Percentiles rank a stretch among this genome's conserved stretches.
Conservation (phyloP, 2,113 vertebrate species). For the Rostratula benghalensis region DNA sequence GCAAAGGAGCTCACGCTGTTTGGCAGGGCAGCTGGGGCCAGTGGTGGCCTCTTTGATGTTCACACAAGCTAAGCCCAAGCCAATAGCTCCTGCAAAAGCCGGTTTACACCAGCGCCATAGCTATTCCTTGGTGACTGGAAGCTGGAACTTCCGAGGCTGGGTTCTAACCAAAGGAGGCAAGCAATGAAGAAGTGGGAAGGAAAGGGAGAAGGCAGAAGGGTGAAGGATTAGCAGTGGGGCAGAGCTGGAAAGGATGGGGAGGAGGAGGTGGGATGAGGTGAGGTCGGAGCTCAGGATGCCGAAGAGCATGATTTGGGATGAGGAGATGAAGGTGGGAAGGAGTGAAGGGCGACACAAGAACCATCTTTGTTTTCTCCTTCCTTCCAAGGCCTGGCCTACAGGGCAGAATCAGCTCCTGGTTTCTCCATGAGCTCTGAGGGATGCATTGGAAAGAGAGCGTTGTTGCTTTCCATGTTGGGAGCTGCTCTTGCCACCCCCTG, state of each 20-base stretch:
- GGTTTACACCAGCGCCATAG: background rate
- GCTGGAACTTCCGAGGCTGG: background rate
- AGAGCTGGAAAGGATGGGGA: background rate
- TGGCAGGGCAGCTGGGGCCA: background rate
- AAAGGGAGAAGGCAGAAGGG: background rate
- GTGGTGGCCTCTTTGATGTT: background rate
- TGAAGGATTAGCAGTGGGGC: background rate
- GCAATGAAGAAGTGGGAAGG: background rate
- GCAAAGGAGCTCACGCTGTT: background rate
- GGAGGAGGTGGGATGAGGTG: background rate
- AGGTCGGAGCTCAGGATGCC: background rate
- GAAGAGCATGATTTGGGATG: background rate
- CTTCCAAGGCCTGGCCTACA: background rate
- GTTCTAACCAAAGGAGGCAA: background rate
- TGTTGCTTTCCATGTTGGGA: background rate
- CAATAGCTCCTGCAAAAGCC: background rate
- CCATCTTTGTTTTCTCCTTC: background rate
- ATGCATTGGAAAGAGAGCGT: accelerated
- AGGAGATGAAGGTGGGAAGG: background rate
- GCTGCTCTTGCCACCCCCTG: background rate
- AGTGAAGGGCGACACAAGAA: background rate
- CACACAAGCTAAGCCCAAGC: background rate
- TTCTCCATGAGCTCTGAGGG: background rate
- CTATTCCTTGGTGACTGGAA: background rate
- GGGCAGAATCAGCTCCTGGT: background rate